Evolutionary conservation across 2,888 invertebrate species (phyloP).

Genomic region (Drosophila niveifrons): DNA sequence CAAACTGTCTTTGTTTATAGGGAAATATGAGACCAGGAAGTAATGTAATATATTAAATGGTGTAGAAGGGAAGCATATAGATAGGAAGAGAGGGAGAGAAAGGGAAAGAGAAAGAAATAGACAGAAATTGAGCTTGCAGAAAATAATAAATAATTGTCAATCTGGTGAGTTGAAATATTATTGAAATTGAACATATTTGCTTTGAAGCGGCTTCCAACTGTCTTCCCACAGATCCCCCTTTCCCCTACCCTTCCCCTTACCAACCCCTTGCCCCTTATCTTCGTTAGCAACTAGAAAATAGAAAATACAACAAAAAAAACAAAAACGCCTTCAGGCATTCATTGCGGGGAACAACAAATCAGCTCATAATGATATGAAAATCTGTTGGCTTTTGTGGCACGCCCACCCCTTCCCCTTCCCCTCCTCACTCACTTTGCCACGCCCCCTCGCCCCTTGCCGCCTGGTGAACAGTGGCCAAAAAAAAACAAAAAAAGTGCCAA

Average conservation of each 20-base stretch:
- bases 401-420: not conserved
- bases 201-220: not conserved
- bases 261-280: slow-evolving; percentile 24
- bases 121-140: not conserved
- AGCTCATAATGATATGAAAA: slow-evolving; percentile 74
- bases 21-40: no score
- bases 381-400: slow-evolving; percentile 74
- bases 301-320: slow-evolving; percentile 19
- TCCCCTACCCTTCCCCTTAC: not conserved
- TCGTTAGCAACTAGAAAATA: slow-evolving; percentile 48
- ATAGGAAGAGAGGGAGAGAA: no score
- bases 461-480: no score
- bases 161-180: slow-evolving; percentile 41
- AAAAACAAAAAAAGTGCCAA: slow-evolving; percentile 39
- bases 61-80: no score
- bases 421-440: not conserved
- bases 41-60: no score
- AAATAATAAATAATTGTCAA: slow-evolving; percentile 55
- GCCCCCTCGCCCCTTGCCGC: slow-evolving; percentile 20
- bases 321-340: slow-evolving; percentile 40
- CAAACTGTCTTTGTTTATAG: no score
- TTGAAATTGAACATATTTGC: slow-evolving; percentile 30
- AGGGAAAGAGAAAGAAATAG: no score
- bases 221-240: not conserved
- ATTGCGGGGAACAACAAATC: slow-evolving; percentile 56